Evolutionary conservation across 53 echinoderm and acorn worm species (phyloP).

Genomic region (Luidia sarsii): DNA sequence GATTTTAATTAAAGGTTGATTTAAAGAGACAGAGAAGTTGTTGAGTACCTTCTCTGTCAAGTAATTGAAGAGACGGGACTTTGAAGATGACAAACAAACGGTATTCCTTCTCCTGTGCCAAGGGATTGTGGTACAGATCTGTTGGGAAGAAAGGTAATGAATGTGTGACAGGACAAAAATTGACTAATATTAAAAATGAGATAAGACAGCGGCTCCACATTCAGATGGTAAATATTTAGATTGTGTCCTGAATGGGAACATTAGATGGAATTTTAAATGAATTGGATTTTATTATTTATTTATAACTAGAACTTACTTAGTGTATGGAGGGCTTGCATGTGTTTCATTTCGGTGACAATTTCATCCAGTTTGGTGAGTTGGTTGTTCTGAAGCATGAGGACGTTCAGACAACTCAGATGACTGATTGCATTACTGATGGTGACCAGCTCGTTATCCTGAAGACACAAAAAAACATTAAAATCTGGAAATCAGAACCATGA

Average conservation of each 20-base stretch:
- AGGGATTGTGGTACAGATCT: slow-evolving; percentile 92
- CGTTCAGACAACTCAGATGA: slow-evolving; percentile 80
- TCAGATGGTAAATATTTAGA: no score
- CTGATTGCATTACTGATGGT: slow-evolving; percentile 65
- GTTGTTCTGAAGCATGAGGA: slow-evolving; percentile 90
- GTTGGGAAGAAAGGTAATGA: slow-evolving; percentile 5
- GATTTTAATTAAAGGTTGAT: no score
- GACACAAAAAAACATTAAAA: not conserved
- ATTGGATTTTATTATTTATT: no score
- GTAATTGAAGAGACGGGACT: slow-evolving; percentile 80
- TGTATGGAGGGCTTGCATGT: slow-evolving; percentile 86
- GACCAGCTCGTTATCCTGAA: slow-evolving; percentile 79
- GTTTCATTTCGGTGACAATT: slow-evolving; percentile 76
- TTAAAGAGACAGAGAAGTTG: no score
- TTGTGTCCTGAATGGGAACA: no score
- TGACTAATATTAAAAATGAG: no score
- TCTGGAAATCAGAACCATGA: not conserved
- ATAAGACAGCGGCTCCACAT: no score
- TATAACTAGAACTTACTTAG: slow-evolving; percentile 68
- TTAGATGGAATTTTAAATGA: no score
- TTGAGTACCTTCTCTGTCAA: slow-evolving; percentile 89
- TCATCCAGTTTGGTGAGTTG: slow-evolving; percentile 88
- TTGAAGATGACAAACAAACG: slow-evolving; percentile 76
- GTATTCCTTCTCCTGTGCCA: slow-evolving; percentile 87
- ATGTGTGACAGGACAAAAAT: not conserved